phyloP scores from a whole-genome alignment of 2,888 invertebrate genomes.

The Andrena praecox region DNA sequence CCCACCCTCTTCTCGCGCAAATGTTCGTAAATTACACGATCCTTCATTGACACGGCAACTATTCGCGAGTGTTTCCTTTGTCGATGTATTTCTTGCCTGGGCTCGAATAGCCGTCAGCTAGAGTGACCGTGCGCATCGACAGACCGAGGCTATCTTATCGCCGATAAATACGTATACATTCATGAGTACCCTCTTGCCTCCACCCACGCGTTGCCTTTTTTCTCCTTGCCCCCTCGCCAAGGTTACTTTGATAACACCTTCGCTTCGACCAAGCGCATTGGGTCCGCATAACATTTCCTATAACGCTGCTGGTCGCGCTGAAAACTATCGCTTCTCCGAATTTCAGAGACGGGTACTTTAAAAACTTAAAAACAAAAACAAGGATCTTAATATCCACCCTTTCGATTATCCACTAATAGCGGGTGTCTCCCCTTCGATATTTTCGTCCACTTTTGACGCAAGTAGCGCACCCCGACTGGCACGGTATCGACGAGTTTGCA shows the following conservation, averaged over 20 bases:
- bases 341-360: background rate
- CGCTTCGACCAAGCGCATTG: conserved; percentile 27
- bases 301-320: background rate
- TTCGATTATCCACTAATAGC: conserved; percentile 19
- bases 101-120: background rate
- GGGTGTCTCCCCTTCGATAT: conserved; percentile 19
- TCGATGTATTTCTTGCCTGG: background rate
- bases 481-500: conserved; percentile 47
- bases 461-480: conserved; percentile 37
- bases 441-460: conserved; percentile 30
- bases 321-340: background rate
- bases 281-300: conserved; percentile 8
- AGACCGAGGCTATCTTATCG: conserved; percentile 72
- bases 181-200: conserved; percentile 64
- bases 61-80: too few species aligned
- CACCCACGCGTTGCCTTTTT: conserved; percentile 60
- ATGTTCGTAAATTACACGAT: too few species aligned
- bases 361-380: background rate
- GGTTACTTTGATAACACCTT: conserved; percentile 71
- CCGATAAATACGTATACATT: conserved; percentile 74
- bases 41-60: too few species aligned
- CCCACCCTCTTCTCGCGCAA: background rate
- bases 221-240: conserved; percentile 53
- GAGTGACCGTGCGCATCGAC: conserved; percentile 33
- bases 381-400: background rate